A percentile compares a stretch with the other conserved stretches of the same genome.
These are phyloP conservation scores for Dinocampus coccinellae DNA, from an alignment of 2,888 invertebrate genomes.

Conservation along the genomic window DNA sequence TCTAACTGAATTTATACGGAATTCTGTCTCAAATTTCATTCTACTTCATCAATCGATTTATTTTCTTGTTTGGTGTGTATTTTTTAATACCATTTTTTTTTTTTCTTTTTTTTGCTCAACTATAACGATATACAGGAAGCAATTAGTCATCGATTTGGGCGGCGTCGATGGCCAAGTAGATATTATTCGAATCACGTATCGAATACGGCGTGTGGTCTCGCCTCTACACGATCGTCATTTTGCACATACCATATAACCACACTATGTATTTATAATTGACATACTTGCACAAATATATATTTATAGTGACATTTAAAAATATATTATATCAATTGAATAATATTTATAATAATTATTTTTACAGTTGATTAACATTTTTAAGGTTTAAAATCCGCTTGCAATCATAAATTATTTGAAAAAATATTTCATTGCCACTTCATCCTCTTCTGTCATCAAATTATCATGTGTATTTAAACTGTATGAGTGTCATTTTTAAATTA, in stretches of 20 bases:
- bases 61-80: too few relatives aligned
- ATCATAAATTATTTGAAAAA: not conserved
- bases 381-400: not conserved
- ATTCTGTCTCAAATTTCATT: not conserved
- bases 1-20: constrained; percentile 20
- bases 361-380: too few relatives aligned
- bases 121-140: constrained; percentile 27
- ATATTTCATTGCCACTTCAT: too few relatives aligned
- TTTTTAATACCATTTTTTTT: not conserved
- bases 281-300: constrained; percentile 17
- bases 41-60: not conserved
- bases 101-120: not conserved
- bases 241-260: not conserved
- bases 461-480: too few relatives aligned
- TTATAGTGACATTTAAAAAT: too few relatives aligned
- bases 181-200: constrained; percentile 47
- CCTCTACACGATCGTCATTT: constrained; percentile 18
- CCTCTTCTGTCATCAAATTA: too few relatives aligned
- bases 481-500: too few relatives aligned
- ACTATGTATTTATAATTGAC: not conserved
- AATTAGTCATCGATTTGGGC: constrained; percentile 40
- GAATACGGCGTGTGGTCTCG: constrained; percentile 41
- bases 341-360: not conserved
- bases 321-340: not conserved
- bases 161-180: constrained; percentile 24